These are phyloP conservation scores for Poecilia gillii DNA, from an alignment of 2,797 vertebrate species.

Conservation along the genomic window DNA sequence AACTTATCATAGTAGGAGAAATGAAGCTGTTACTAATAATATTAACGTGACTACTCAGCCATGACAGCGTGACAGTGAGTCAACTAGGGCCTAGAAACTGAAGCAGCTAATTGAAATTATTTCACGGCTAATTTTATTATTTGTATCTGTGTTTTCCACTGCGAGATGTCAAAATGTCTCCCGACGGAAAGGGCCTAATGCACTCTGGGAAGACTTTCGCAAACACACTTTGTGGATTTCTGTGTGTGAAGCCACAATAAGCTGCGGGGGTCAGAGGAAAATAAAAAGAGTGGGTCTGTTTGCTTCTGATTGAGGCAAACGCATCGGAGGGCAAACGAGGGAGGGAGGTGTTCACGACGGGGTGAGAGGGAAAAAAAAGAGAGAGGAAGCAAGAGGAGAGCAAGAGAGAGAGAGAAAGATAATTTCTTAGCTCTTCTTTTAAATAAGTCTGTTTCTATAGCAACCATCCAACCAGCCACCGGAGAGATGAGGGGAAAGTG, in stretches of 20 bases:
- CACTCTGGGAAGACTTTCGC: background rate
- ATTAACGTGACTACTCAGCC: slow-evolving; percentile 9
- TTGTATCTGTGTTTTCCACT: slow-evolving; percentile 10
- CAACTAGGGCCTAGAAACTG: slow-evolving; percentile 10
- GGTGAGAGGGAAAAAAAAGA: slow-evolving; percentile 19
- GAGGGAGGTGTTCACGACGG: slow-evolving; percentile 5
- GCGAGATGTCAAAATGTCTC: slow-evolving; percentile 17
- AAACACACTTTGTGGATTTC: slow-evolving; percentile 13
- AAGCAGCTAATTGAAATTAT: slow-evolving; percentile 29
- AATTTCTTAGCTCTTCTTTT: slow-evolving; percentile 82
- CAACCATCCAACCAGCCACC: slow-evolving; percentile 80
- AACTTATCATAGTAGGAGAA: background rate
- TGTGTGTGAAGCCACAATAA: slow-evolving; percentile 38
- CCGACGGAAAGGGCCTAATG: slow-evolving; percentile 1
- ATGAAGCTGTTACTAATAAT: slow-evolving; percentile 16
- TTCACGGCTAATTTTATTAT: slow-evolving; percentile 22
- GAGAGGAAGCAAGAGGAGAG: slow-evolving; percentile 50
- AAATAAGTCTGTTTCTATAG: slow-evolving; percentile 87
- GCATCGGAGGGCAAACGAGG: slow-evolving; percentile 10
- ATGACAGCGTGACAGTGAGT: slow-evolving; percentile 12
- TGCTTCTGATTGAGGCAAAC: slow-evolving; percentile 54
- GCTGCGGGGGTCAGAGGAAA: slow-evolving; percentile 45
- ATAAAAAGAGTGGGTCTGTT: slow-evolving; percentile 61
- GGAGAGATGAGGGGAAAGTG: slow-evolving; percentile 66
- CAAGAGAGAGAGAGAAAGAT: slow-evolving; percentile 66